Percentiles rank a stretch among this genome's conserved stretches.
These are phyloP conservation scores for Eristalis arbustorum DNA, from an alignment of 2,888 invertebrate genomes.

Conservation along the genomic window DNA sequence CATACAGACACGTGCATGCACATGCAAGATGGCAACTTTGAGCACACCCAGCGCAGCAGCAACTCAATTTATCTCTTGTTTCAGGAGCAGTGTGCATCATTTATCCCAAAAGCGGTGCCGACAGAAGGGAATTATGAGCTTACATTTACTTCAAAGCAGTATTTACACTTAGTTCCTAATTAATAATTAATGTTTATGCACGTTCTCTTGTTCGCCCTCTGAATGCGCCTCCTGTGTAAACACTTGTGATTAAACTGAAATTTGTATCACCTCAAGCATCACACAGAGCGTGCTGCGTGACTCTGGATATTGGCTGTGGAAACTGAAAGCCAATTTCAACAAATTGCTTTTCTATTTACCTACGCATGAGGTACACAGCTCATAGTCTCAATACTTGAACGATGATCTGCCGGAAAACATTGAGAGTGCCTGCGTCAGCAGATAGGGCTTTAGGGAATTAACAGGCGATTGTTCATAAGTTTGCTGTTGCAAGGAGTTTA, in stretches of 20 bases:
- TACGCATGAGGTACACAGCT: neutral
- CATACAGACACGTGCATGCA: neutral
- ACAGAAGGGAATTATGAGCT: neutral
- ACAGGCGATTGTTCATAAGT: too few species aligned
- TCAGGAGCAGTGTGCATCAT: neutral
- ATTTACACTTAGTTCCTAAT: conserved; percentile 32
- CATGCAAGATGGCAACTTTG: neutral
- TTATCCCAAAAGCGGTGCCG: too few species aligned
- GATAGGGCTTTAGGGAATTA: too few species aligned
- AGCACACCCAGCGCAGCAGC: neutral
- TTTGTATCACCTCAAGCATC: neutral
- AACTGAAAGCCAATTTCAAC: neutral
- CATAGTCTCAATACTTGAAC: too few species aligned
- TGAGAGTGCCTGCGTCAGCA: too few species aligned
- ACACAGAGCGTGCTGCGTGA: neutral
- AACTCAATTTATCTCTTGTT: conserved; percentile 39
- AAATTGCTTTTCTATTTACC: neutral
- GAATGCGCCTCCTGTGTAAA: neutral
- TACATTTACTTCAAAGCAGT: conserved; percentile 10
- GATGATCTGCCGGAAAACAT: too few species aligned
- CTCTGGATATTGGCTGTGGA: neutral
- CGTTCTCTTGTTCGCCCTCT: neutral
- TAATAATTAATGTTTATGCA: conserved; percentile 14
- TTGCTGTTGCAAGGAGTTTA: too few species aligned
- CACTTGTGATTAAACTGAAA: neutral